A percentile compares a stretch with the other conserved stretches of the same genome.
These are phyloP conservation scores for Atrina japonica DNA, from an alignment of 2,888 invertebrate genomes.

Conservation along the genomic window DNA sequence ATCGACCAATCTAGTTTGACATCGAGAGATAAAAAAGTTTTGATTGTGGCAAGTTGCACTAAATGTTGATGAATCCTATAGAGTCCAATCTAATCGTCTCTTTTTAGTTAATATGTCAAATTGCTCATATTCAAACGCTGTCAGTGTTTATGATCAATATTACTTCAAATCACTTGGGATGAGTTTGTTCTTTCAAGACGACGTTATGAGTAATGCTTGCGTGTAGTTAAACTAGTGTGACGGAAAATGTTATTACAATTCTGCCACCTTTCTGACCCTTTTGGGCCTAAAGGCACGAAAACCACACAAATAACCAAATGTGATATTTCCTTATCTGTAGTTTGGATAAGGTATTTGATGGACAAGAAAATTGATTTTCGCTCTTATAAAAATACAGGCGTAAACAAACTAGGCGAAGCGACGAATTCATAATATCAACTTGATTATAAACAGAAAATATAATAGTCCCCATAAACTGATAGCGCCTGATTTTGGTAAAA, in stretches of 20 bases:
- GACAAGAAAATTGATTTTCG: constrained; percentile 47
- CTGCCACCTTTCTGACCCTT: constrained; percentile 37
- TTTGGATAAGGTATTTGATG: constrained; percentile 44
- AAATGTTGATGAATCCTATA: constrained; percentile 38
- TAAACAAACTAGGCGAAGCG: constrained; percentile 15
- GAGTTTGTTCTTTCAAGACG: neutral
- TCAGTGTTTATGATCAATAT: constrained; percentile 26
- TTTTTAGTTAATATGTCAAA: constrained; percentile 45
- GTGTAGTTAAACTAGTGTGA: constrained; percentile 25
- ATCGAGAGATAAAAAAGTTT: constrained; percentile 5
- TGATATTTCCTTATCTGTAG: constrained; percentile 39
- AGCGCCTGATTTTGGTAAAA: no score
- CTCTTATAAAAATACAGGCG: constrained; percentile 35
- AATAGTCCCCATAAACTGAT: no score
- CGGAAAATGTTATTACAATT: constrained; percentile 42
- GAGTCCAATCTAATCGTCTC: constrained; percentile 40
- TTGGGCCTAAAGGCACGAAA: neutral
- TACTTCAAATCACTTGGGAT: constrained; percentile 6
- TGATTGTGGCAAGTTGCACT: constrained; percentile 37
- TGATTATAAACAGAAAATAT: no score
- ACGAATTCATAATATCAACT: no score
- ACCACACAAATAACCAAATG: constrained; percentile 32
- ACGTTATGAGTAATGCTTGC: constrained; percentile 17
- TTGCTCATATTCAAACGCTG: constrained; percentile 36
- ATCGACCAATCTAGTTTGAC: no score